Conservation (phyloP, 2,113 vertebrate genomes). For the Serinus canaria region DNA sequence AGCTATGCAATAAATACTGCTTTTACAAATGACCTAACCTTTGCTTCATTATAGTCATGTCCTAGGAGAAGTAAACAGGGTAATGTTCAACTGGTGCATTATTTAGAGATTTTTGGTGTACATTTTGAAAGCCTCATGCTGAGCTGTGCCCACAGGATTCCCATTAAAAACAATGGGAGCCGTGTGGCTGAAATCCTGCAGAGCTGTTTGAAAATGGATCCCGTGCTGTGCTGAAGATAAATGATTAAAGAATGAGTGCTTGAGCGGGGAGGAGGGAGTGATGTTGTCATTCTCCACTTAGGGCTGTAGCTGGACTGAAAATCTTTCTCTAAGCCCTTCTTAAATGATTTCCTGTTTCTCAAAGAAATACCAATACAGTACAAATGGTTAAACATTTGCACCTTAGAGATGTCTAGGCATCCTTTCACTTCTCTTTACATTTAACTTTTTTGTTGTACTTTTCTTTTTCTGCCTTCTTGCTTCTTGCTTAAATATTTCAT, state of each 20-base stretch:
- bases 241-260: constrained; percentile 53
- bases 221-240: constrained; percentile 55
- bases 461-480: background rate
- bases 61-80: constrained; percentile 8
- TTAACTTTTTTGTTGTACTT: background rate
- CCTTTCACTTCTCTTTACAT: background rate
- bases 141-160: constrained; percentile 50
- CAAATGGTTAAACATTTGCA: background rate
- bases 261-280: background rate
- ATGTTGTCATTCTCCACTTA: background rate
- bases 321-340: background rate
- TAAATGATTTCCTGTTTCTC: background rate
- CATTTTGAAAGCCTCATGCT: constrained; percentile 27
- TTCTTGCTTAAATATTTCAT: background rate
- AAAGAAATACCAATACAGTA: background rate
- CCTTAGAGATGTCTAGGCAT: background rate
- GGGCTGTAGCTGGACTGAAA: background rate
- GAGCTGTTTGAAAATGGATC: constrained; percentile 33
- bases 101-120: constrained; percentile 54
- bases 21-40: background rate
- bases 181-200: constrained; percentile 37
- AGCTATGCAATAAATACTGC: background rate
- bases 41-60: constrained; percentile 20
- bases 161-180: constrained; percentile 63
- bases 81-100: constrained; percentile 51